These are phyloP conservation scores for Plotosus lineatus DNA, from an alignment of 2,113 vertebrate genomes.

Conservation along the genomic window DNA sequence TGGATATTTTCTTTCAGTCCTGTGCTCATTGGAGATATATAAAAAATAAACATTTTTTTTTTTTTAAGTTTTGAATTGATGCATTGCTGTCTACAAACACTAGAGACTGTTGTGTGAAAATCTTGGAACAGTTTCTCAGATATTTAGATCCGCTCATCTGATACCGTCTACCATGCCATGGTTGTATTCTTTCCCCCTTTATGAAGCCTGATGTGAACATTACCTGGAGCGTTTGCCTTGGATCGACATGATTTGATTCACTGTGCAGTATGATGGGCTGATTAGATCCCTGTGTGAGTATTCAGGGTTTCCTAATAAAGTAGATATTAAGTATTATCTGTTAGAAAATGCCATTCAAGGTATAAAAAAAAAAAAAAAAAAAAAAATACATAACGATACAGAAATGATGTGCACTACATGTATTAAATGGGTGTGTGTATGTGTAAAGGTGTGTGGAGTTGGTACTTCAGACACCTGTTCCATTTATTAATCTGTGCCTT, in stretches of 20 bases:
- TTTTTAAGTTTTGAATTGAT: too few relatives aligned
- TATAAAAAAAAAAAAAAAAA: constrained; percentile 15
- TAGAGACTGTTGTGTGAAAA: too few relatives aligned
- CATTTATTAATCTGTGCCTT: constrained; percentile 34
- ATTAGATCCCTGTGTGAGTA: background rate
- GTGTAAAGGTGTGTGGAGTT: background rate
- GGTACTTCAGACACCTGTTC: background rate
- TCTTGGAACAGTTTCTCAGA: too few relatives aligned
- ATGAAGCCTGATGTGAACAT: background rate
- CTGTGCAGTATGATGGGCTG: background rate
- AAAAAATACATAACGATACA: constrained; percentile 2
- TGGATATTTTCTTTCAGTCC: too few relatives aligned
- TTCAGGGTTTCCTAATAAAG: background rate
- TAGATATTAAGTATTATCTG: background rate
- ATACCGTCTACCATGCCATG: too few relatives aligned
- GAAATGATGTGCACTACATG: constrained; percentile 38
- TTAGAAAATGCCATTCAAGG: constrained; percentile 13
- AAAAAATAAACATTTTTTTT: too few relatives aligned
- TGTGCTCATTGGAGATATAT: too few relatives aligned
- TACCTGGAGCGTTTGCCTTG: background rate
- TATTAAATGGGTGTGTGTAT: constrained; percentile 11
- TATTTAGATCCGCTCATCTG: too few relatives aligned
- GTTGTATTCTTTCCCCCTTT: too few relatives aligned
- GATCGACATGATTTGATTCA: background rate
- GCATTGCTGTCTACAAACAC: too few relatives aligned